Conservation (phyloP, 1,140 invertebrate species). For the Caligus rogercresseyi region DNA sequence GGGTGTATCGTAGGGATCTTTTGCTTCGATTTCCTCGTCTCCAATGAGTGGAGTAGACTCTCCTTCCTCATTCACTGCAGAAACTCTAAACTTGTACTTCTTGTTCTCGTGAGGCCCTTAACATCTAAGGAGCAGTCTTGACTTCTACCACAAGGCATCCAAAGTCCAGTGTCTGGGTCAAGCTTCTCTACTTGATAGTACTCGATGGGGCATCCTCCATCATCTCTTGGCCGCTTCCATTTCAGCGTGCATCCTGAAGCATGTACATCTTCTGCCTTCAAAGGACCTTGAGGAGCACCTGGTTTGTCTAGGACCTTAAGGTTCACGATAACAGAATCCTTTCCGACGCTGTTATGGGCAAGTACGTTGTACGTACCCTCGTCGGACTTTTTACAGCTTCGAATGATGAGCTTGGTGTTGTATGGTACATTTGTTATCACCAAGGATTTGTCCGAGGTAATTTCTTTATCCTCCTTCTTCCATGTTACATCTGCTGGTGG, state of each 20-base stretch:
- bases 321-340: slow-evolving; percentile 68
- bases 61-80: slow-evolving; percentile 87
- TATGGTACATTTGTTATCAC: slow-evolving; percentile 67
- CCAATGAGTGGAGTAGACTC: slow-evolving; percentile 82
- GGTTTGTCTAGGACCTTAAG: slow-evolving; percentile 85
- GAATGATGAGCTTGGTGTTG: slow-evolving; percentile 64
- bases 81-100: slow-evolving; percentile 85
- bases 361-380: slow-evolving; percentile 72
- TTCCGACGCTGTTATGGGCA: slow-evolving; percentile 64
- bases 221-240: slow-evolving; percentile 80
- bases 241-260: slow-evolving; percentile 60
- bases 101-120: slow-evolving; percentile 65
- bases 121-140: slow-evolving; percentile 63
- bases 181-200: slow-evolving; percentile 52
- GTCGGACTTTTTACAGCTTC: slow-evolving; percentile 57
- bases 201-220: slow-evolving; percentile 44
- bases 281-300: slow-evolving; percentile 60
- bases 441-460: slow-evolving; percentile 38
- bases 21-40: slow-evolving; percentile 67
- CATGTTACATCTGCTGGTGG: slow-evolving; percentile 75
- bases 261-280: slow-evolving; percentile 31
- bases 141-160: slow-evolving; percentile 71
- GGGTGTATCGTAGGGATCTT: slow-evolving; percentile 87
- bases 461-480: slow-evolving; percentile 42
- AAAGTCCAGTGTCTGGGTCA: slow-evolving; percentile 77